Evolutionary conservation across 2,797 vertebrate genomes (phyloP).

Genomic region (Chrosomus eos): DNA sequence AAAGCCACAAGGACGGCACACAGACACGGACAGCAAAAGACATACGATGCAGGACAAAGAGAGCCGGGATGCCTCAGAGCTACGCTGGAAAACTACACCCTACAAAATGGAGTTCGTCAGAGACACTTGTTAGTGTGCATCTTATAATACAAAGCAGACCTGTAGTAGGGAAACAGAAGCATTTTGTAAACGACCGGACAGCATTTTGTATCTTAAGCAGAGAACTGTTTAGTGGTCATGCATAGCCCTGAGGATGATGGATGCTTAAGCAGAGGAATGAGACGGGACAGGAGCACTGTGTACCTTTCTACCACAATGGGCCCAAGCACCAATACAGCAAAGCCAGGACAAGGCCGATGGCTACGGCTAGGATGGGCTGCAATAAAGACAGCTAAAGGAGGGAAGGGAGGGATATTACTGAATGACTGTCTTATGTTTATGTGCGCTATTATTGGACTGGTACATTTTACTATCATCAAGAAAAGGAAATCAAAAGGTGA

Average conservation of each 20-base stretch:
- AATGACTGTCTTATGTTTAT: slow-evolving; percentile 42
- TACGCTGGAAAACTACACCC: slow-evolving; percentile 36
- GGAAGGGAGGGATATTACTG: slow-evolving; percentile 97
- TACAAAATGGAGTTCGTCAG: slow-evolving; percentile 39
- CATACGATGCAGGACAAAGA: slow-evolving; percentile 54
- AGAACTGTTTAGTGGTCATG: slow-evolving; percentile 62
- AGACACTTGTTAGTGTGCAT: slow-evolving; percentile 38
- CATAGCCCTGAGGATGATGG: slow-evolving; percentile 54
- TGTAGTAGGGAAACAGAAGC: slow-evolving; percentile 22
- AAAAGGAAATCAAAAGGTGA: slow-evolving; percentile 36
- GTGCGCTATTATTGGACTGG: slow-evolving; percentile 1
- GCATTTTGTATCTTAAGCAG: slow-evolving; percentile 33
- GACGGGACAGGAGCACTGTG: slow-evolving; percentile 89
- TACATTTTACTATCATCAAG: slow-evolving; percentile 8
- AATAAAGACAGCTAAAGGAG: slow-evolving; percentile 97
- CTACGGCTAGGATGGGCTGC: slow-evolving; percentile 98
- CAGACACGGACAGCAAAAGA: slow-evolving; percentile 40
- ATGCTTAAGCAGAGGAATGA: slow-evolving; percentile 60
- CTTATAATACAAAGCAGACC: slow-evolving; percentile 28
- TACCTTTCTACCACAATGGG: slow-evolving; percentile 99
- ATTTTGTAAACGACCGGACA: slow-evolving; percentile 18
- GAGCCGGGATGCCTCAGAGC: slow-evolving; percentile 66
- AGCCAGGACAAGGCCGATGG: slow-evolving; percentile 99
- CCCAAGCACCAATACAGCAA: slow-evolving; percentile 99
- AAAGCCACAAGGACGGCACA: slow-evolving; percentile 21